Base-by-base conservation (phyloP, 2,113 vertebrate species). In the Synodontis membranacea region DNA sequence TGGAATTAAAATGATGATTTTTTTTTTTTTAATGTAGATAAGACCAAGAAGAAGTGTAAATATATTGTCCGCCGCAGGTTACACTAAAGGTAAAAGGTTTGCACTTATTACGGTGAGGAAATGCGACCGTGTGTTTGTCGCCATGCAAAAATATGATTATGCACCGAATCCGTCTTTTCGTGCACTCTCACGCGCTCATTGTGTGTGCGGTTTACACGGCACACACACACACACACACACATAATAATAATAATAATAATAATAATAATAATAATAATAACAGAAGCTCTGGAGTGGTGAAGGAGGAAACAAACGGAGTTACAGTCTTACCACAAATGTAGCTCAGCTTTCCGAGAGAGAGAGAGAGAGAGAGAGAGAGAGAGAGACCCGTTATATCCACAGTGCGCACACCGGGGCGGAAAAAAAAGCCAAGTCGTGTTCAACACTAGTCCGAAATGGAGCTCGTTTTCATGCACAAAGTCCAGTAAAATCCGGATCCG, bases 331-430 rank as follows among this genome's bases (percentile, higher is more conserved):
- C 75, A 5, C n/a, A 11, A 54, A 52, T 37, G 48, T 34, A 34
- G n/a, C 75, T 31, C 75, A 54, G 75, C 75, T 78, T 52, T 19
- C 75, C 75, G 14, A 31, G 6, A 34, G n/a, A 37, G 76, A 23
- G 76, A 34, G 2, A 34, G 28, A n/a, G 5, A 78, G 75, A n/a
- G 12, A 48, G 21, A 74, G 9, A 48, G 25, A 75, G 4, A 75
- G 39, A 48, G 8, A 72, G 5, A 75, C 60, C 79, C 87, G 87
- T 78, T 88, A 88, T 50, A 88, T 88, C 87, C 87, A 88, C 79
- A 76, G 50, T 48, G 60, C 80, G 76, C 74, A 19, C 2, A n/a
- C 60, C 28, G 17, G 23, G 28, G 28, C 75, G 34, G 58, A n/a
- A 48, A 31, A 50, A 44, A 14, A 46, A 54, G 2, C 31, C 17